These are phyloP conservation scores for Neuroscelio doddi DNA, from an alignment of 2,888 invertebrate species.

Conservation along the genomic window DNA sequence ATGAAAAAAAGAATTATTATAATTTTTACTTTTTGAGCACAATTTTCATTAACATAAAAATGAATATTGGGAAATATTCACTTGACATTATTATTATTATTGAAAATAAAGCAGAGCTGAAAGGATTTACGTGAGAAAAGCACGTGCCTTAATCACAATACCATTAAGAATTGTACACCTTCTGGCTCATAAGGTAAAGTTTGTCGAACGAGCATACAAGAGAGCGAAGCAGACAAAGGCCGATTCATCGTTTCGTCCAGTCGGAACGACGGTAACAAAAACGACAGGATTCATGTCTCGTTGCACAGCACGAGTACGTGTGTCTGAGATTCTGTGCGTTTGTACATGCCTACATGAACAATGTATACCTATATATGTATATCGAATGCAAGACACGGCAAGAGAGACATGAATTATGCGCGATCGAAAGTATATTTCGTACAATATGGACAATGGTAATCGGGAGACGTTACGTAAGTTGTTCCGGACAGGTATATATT, in stretches of 20 bases:
- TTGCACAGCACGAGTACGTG: constrained; percentile 55
- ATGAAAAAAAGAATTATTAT: no score
- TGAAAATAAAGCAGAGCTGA: not conserved
- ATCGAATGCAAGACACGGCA: constrained; percentile 25
- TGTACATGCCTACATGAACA: constrained; percentile 30
- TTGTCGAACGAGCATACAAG: constrained; percentile 22
- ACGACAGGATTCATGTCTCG: constrained; percentile 71
- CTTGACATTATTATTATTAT: no score
- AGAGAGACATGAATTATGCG: constrained; percentile 44
- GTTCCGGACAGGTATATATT: constrained; percentile 45
- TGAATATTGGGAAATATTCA: no score
- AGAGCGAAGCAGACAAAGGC: constrained; percentile 43
- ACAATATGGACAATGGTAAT: constrained; percentile 49
- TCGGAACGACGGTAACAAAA: constrained; percentile 63
- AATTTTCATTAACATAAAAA: no score
- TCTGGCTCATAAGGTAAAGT: constrained; percentile 28
- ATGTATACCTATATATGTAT: constrained; percentile 16
- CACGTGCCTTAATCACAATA: constrained; percentile 39
- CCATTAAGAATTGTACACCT: constrained; percentile 27
- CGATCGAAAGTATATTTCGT: constrained; percentile 41
- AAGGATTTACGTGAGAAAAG: constrained; percentile 31
- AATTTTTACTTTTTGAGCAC: no score
- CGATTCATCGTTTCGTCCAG: constrained; percentile 51
- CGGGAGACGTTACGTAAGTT: constrained; percentile 50
- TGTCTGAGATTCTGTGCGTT: constrained; percentile 11